These are phyloP conservation scores for Vireo griseus DNA, from an alignment of 2,797 vertebrate species.

Conservation along the genomic window DNA sequence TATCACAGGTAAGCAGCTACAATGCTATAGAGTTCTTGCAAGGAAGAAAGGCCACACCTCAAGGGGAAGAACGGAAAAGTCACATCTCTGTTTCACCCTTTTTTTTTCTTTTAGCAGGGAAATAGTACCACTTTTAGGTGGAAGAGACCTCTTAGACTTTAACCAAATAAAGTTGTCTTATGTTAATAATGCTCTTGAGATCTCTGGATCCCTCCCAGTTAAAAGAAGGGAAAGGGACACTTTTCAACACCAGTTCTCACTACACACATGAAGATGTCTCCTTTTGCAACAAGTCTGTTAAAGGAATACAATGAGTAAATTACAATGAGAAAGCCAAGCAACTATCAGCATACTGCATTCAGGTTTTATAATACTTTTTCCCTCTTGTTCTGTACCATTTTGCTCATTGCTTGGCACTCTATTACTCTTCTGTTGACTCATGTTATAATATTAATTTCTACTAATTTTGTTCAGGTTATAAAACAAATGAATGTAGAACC, in stretches of 20 bases:
- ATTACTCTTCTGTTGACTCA: background rate
- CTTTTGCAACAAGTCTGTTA: background rate
- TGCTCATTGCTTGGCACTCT: background rate
- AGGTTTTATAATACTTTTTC: background rate
- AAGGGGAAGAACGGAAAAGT: background rate
- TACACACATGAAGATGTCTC: background rate
- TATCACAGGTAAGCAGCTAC: background rate
- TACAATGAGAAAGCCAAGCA: background rate
- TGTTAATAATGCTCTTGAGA: background rate
- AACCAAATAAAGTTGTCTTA: background rate
- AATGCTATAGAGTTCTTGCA: background rate
- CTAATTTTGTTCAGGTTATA: background rate
- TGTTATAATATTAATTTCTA: background rate
- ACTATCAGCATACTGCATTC: background rate
- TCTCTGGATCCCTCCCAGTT: background rate
- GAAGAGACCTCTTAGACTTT: background rate
- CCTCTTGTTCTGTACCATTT: background rate
- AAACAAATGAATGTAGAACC: background rate
- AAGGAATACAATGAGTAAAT: background rate
- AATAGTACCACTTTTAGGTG: background rate
- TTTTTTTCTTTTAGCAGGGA: background rate
- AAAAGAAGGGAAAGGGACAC: background rate
- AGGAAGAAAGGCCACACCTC: background rate
- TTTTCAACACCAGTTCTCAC: background rate
- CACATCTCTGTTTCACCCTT: background rate